A percentile compares a stretch with the other conserved stretches of the same genome.
These are phyloP conservation scores for Arrhopalites spinosus DNA, from an alignment of 2,888 invertebrate genomes.

Conservation along the genomic window DNA sequence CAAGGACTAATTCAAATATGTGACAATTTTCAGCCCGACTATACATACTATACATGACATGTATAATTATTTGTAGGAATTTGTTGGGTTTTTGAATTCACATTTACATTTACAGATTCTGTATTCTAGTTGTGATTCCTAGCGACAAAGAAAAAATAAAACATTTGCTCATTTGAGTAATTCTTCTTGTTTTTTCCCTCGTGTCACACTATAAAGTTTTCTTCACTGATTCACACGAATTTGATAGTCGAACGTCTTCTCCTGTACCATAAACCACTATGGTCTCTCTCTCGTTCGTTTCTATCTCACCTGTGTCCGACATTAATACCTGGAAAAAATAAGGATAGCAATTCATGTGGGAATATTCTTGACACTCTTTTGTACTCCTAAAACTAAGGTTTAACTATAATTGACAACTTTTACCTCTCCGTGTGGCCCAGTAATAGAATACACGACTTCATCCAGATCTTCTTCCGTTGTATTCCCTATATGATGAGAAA, in stretches of 20 bases:
- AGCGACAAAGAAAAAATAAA: background rate
- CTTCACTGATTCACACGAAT: slow-evolving; percentile 13
- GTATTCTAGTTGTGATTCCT: background rate
- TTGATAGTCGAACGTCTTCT: background rate
- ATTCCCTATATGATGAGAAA: slow-evolving; percentile 30
- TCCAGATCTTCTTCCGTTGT: slow-evolving; percentile 32
- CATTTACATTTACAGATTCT: background rate
- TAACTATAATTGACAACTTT: no score
- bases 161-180: no score
- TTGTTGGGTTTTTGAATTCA: background rate
- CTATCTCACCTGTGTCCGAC: slow-evolving; percentile 30
- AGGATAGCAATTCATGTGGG: slow-evolving; percentile 34
- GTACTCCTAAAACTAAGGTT: background rate
- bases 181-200: no score
- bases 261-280: slow-evolving; percentile 39
- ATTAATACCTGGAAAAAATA: slow-evolving; percentile 37
- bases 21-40: no score
- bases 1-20: no score
- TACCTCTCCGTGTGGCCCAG: slow-evolving; percentile 19
- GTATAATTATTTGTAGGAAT: no score
- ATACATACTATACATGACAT: no score
- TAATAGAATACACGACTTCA: slow-evolving; percentile 49
- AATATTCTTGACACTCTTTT: background rate
- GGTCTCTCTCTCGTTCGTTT: slow-evolving; percentile 17
- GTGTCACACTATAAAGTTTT: background rate